These are phyloP conservation scores for Loripinus fragilis DNA, from an alignment of 2,888 invertebrate genomes.

Conservation along the genomic window DNA sequence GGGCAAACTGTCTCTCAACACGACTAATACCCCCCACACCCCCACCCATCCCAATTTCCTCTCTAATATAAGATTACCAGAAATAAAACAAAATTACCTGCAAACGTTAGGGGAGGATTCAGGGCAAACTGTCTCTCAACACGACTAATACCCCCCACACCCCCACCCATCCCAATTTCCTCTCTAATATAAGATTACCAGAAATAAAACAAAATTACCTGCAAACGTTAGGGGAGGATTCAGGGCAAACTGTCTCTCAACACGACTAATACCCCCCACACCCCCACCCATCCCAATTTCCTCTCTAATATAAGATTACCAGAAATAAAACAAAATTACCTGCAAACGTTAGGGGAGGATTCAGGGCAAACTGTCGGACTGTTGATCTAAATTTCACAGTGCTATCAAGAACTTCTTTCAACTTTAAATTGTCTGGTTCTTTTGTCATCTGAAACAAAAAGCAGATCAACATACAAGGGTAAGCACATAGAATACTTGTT, in stretches of 20 bases:
- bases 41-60: too few species aligned
- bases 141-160: too few species aligned
- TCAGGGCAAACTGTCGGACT: slow-evolving; percentile 46
- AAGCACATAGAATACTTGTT: too few species aligned
- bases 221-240: slow-evolving; percentile 26
- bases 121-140: too few species aligned
- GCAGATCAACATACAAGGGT: too few species aligned
- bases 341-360: slow-evolving; percentile 26
- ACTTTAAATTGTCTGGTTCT: slow-evolving; percentile 42
- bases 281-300: too few species aligned
- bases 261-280: too few species aligned
- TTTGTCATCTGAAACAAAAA: slow-evolving; percentile 20
- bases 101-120: slow-evolving; percentile 23
- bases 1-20: slow-evolving; percentile 49
- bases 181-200: neutral
- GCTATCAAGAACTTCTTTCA: slow-evolving; percentile 51
- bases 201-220: slow-evolving; percentile 20
- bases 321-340: slow-evolving; percentile 23
- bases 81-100: slow-evolving; percentile 22
- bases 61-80: neutral
- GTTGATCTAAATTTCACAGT: slow-evolving; percentile 51
- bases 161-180: too few species aligned
- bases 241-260: too few species aligned
- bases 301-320: too few species aligned
- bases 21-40: too few species aligned